Base-by-base conservation (phyloP, 2,888 invertebrate genomes). In the Eumacrocentrus americanus region DNA sequence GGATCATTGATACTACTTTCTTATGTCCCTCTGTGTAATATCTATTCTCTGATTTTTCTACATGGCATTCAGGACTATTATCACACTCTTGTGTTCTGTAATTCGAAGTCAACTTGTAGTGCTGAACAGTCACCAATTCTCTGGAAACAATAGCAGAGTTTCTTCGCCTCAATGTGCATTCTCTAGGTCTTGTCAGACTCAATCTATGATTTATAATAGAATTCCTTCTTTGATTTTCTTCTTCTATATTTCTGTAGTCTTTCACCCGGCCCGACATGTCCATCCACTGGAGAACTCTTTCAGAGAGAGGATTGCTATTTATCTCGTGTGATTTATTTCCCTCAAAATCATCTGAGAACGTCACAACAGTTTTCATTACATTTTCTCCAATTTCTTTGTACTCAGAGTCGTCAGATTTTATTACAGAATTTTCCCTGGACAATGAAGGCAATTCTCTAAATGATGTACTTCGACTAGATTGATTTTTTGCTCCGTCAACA, bases 201-300 rank as follows among this genome's bases (percentile, higher is more conserved):
- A 7, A 14, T 14, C 16, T 11, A 23, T 40, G 42, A 14, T 59
- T 29, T 25, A 29, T 25, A 2, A 12, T 46, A 11, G 35, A 5
- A 18, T 50, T 29, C 16, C 1, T n/a, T 16, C 1, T 9, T 18
- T 20, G 37, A 9, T 34, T 40, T 11, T 53, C 3, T 42, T 62
- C 64, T 51, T 63, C 60, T n/a, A n/a, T n/a, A 37, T 42, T 50
- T 46, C 29, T 22, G 50, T 63, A 62, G 50, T 73, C 64, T 16
- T 66, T 65, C 12, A 84, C 82, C 71, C 86, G 86, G 0, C 88
- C 89, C 0, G 91, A 91, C 58, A 91, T 81, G 75, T 92, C 91
- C 66, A 92, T 74, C 92, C 92, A 92, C 70, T 91, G 89, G 2
- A 92, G 80, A 0, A 92, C 92, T 56, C 91, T 83, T 62, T 92